A percentile compares a stretch with the other conserved stretches of the same genome.
These are phyloP conservation scores for Meiosimyza decipiens DNA, from an alignment of 2,888 invertebrate species.

Conservation along the genomic window DNA sequence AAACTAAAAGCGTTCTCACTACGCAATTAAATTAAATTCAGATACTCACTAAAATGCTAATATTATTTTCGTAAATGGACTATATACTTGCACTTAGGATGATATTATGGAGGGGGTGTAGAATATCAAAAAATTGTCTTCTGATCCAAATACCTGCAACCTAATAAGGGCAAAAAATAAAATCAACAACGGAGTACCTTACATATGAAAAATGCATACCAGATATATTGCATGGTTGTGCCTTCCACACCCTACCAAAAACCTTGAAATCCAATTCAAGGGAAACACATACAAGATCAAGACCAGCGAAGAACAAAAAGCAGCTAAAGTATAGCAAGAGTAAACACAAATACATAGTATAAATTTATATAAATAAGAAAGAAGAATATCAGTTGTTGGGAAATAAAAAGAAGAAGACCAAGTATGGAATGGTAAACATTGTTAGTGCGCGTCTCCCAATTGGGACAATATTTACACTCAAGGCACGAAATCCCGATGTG, in stretches of 20 bases:
- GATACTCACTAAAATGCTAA: too few relatives aligned
- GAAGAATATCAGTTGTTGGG: conserved; percentile 38
- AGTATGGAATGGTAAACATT: conserved; percentile 53
- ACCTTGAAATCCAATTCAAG: conserved; percentile 45
- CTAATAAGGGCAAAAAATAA: conserved; percentile 26
- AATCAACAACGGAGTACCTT: conserved; percentile 29
- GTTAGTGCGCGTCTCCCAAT: conserved; percentile 52
- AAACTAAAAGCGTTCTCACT: too few relatives aligned
- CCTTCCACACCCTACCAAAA: conserved; percentile 42
- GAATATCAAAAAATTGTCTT: background rate
- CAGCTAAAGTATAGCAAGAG: background rate
- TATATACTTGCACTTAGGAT: too few relatives aligned
- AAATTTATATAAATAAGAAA: background rate
- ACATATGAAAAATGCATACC: conserved; percentile 15
- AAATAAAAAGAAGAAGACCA: conserved; percentile 19
- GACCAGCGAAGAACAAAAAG: background rate
- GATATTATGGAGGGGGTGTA: too few relatives aligned
- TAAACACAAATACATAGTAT: background rate
- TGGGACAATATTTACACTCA: conserved; percentile 61
- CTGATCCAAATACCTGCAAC: background rate
- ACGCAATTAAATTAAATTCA: too few relatives aligned
- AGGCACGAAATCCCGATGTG: conserved; percentile 56
- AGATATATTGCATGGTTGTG: conserved; percentile 37
- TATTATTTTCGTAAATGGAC: too few relatives aligned
- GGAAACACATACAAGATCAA: conserved; percentile 23